Conservation (phyloP, 2,113 vertebrate genomes). For the Oncorhynchus nerka region DNA sequence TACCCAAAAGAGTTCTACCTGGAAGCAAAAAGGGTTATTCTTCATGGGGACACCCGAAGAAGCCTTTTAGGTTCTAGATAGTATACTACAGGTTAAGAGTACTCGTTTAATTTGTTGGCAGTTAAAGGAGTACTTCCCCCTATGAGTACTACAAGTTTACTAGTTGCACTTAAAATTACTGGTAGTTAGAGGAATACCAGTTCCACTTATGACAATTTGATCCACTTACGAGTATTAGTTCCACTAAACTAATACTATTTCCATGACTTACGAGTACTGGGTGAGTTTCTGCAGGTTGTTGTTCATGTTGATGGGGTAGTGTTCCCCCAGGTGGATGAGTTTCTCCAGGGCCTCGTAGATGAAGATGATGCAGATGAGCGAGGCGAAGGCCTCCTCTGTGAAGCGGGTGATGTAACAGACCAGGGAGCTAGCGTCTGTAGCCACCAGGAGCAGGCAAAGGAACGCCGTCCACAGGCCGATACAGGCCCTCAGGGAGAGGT, state of each 20-base stretch:
- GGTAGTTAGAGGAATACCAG: too few species aligned
- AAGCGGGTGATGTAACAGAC: conserved; percentile 99
- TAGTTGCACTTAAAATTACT: too few species aligned
- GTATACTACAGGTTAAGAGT: too few species aligned
- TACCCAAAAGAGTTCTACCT: too few species aligned
- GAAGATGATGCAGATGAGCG: conserved; percentile 99
- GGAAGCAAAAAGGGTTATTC: too few species aligned
- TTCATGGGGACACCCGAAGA: too few species aligned
- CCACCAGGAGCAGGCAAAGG: conserved; percentile 92
- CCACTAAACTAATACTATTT: too few species aligned
- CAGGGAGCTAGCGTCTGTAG: conserved; percentile 95
- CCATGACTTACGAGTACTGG: conserved; percentile 87
- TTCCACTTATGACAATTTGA: too few species aligned
- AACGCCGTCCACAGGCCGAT: conserved; percentile 98
- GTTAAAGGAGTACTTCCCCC: too few species aligned
- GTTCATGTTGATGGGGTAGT: conserved; percentile 96
- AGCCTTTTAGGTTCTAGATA: too few species aligned
- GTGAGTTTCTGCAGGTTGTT: conserved; percentile 93
- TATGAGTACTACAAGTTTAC: not conserved
- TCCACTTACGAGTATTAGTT: too few species aligned
- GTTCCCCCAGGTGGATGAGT: conserved; percentile 90
- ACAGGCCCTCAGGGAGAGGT: conserved; percentile 93
- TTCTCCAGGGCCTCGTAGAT: conserved; percentile 99
- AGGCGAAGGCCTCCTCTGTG: conserved; percentile 97
- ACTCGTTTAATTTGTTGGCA: too few species aligned